phyloP scores from a whole-genome alignment of 53 echinoderm and acorn worm genomes.

The Holothuria scabra region DNA sequence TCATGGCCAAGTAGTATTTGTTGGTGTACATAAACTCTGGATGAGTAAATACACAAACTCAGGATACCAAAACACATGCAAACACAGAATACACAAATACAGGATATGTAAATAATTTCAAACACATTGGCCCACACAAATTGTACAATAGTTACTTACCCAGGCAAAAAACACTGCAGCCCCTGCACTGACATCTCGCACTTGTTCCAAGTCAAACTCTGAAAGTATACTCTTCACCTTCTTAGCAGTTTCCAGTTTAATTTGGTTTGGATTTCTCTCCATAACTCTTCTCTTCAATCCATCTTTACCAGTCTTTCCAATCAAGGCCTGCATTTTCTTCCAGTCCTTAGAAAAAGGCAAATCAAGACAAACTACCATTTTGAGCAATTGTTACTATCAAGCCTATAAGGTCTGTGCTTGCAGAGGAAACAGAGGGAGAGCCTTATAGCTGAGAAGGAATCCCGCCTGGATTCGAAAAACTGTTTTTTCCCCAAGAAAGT shows the following conservation, averaged over 20 bases:
- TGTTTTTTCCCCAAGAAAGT: no score
- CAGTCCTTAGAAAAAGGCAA: conserved; percentile 68
- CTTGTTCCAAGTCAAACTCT: conserved; percentile 87
- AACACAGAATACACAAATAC: no score
- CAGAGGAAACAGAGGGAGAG: no score
- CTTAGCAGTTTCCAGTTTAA: conserved; percentile 58
- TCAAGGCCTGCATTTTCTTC: conserved; percentile 96
- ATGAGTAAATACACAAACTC: no score
- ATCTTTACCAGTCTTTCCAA: conserved; percentile 97
- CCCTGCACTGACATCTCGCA: conserved; percentile 94
- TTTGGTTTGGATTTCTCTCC: conserved; percentile 74
- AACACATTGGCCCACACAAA: no score
- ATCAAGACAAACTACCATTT: neutral
- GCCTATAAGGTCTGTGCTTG: neutral
- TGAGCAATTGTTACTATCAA: neutral
- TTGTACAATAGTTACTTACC: conserved; percentile 58
- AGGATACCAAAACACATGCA: no score
- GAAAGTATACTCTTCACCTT: conserved; percentile 64
- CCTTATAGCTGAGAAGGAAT: no score
- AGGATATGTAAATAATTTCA: no score
- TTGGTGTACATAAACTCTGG: no score
- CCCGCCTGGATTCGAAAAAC: no score
- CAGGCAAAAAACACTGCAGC: conserved; percentile 97
- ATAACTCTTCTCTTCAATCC: conserved; percentile 88
- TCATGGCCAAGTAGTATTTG: no score